Base-by-base conservation (phyloP, 1,140 invertebrate genomes). In the Drosophila orena region DNA sequence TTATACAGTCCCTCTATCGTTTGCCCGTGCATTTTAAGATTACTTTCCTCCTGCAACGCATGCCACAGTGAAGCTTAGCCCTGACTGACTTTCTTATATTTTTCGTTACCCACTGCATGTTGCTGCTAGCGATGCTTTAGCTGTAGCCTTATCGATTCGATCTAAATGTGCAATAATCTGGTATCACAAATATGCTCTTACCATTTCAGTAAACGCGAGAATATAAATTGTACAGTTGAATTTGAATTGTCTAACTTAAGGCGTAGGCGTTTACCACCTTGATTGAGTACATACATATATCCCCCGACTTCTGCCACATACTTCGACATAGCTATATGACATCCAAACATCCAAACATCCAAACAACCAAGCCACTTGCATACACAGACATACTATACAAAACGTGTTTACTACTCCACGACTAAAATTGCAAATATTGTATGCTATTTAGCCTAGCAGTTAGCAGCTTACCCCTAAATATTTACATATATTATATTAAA, bases 181-280 rank as follows among this genome's bases (percentile, higher is more conserved):
- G 53, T 62, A 49, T 56, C 49, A 38, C 37, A 37, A 40, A 66
- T 86, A 65, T 86, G 75, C 75, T 86, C 83, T 86, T 86, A 76
- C 81, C 83, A 79, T 86, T 86, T 88, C 83, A 86, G 83, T 86
- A 79, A 86, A 86, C 49, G 49, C 79, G 71, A 59, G 55, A 81
- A 77, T 52, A 35, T 56, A 61, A 70, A 70, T 68, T 86, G 75
- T 86, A 83, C 79, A 86, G 74, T 81, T 85, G 76, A 57, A 56
- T 81, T 78, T 72, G 84, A 85, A 86, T 73, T 65, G 54, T 61
- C 56, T 77, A 75, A 62, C 71, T 79, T 77, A 81, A 68, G 73
- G 42, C 77, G 81, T 77, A 71, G 59, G 52, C 56, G 61, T 56
- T 64, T 34, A 57, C 79, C 75, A 78, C 75, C 79, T 53, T 73